Conservation (phyloP, 2,797 vertebrate genomes). For the Pempheris klunzingeri region DNA sequence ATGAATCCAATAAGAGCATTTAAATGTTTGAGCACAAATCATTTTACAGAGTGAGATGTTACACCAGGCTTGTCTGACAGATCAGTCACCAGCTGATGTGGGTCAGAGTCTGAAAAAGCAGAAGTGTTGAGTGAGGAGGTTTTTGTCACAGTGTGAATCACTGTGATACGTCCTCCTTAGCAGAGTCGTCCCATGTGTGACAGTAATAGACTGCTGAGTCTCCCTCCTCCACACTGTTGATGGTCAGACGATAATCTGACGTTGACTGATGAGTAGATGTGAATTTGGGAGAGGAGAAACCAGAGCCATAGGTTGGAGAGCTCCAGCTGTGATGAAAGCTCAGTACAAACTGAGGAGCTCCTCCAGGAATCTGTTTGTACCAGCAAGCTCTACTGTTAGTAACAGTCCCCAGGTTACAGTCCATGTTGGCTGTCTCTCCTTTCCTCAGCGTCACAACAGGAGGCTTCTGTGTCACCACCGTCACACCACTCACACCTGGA, state of each 20-base stretch:
- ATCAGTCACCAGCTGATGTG: no score
- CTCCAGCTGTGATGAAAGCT: rapidly evolving
- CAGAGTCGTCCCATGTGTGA: rapidly evolving
- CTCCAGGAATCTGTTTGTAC: conserved; percentile 54
- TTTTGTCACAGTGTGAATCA: conserved; percentile 64
- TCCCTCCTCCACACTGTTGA: conserved; percentile 55
- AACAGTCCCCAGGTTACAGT: conserved; percentile 68
- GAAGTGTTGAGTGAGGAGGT: conserved; percentile 50
- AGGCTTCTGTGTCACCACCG: conserved; percentile 72
- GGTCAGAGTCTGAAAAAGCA: conserved; percentile 33
- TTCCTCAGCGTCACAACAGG: conserved; percentile 52
- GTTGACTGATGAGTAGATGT: conserved; percentile 35
- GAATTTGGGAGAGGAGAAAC: conserved; percentile 65
- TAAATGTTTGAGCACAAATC: no score
- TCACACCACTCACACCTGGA: conserved; percentile 71
- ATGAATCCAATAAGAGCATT: no score
- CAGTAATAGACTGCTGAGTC: conserved; percentile 68
- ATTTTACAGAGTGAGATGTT: no score
- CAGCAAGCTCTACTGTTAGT: rapidly evolving
- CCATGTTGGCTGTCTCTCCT: conserved; percentile 67
- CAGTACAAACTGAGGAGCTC: conserved; percentile 21
- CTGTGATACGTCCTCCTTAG: neutral
- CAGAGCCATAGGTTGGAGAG: neutral
- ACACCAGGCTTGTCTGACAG: no score
- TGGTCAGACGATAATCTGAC: conserved; percentile 58